Base-by-base conservation (phyloP, 2,797 vertebrate species). In the Hybognathus amarus region DNA sequence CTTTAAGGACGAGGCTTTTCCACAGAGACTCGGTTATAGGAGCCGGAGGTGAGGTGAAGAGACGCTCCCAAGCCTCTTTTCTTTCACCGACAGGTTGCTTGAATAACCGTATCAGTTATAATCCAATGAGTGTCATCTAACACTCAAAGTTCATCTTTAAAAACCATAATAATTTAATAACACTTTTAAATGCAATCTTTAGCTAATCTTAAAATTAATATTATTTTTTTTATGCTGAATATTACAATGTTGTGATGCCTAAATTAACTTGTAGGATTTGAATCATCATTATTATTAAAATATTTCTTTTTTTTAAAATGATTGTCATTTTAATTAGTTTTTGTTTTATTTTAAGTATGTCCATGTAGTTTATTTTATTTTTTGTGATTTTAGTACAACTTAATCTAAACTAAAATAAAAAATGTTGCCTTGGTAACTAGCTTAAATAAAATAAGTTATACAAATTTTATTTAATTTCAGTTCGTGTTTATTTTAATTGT, bases 1-100 rank as follows among this genome's bases (percentile, higher is more conserved):
- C 50, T 74, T 47, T 17, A 42, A 83, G 69, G 69, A 74, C 27
- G 12, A n/a, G 40, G 27, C 15, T 30, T 73, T 45, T 61, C 36
- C 68, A 47, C 17, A 47, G 67, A 69, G 45, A 40, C 64, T 2
- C 2, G 77, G 71, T 42, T 59, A 59, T 27, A 56, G 20, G 13
- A 36, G 33, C 33, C 33, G 5, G 33, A 66, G 80, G 10, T 27
- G 20, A 74, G 80, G 22, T 27, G 69, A 63, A 33, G 52, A 59
- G 38, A 15, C 52, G 4, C 59, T 77, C 38, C 18, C 18, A 47
- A 54, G 10, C 20, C 30, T 8, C 5, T 24, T 12, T 54, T n/a
- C 8, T 30, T 74, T 38, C 1, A 38, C 30, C 1, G 33, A 56
- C 52, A 38, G 22, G 12, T 56, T 24, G 33, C 73, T n/a, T 76